These are phyloP conservation scores for zebrafish (Danio rerio) DNA, from an alignment of 2,113 vertebrate species.

Conservation along the genomic window GRCz12tu NC_133191.1:50258501-50259000, in stretches of 20 bases:
- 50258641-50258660: neutral
- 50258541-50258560: neutral
- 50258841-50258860: too few relatives aligned
- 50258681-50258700: neutral
- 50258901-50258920: too few relatives aligned
- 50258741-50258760: conserved; percentile 49
- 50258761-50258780: conserved; percentile 67
- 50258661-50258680: neutral
- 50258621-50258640: neutral
- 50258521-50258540: conserved; percentile 57
- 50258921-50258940: too few relatives aligned
- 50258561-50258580: neutral
- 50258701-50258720: conserved; percentile 34
- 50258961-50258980: too few relatives aligned
- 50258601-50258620: conserved; percentile 15
- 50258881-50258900: too few relatives aligned
- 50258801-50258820: too few relatives aligned
- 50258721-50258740: conserved; percentile 70
- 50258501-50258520: neutral
- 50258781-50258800: too few relatives aligned
- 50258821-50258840: too few relatives aligned
- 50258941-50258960: too few relatives aligned
- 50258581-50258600: neutral
- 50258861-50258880: too few relatives aligned
- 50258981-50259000: too few relatives aligned